Conservation (phyloP, 2,888 invertebrate genomes). For the Caenorhabditis auriculariae region DNA sequence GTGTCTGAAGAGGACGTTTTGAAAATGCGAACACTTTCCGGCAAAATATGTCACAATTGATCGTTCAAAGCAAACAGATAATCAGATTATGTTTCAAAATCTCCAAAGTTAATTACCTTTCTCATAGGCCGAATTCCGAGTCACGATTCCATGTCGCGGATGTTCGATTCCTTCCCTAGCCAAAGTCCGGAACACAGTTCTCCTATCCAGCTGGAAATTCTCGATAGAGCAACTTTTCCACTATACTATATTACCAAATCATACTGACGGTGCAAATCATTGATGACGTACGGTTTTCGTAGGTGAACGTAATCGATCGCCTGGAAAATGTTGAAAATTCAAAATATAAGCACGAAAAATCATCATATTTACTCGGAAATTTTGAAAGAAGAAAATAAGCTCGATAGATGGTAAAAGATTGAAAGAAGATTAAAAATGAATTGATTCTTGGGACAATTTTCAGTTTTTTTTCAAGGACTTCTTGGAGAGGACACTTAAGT, state of each 20-base stretch:
- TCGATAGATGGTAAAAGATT: no score
- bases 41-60: neutral
- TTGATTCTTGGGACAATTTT: no score
- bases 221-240: neutral
- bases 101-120: slow-evolving; percentile 36
- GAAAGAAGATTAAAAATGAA: no score
- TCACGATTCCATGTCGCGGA: slow-evolving; percentile 93
- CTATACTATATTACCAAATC: slow-evolving; percentile 75
- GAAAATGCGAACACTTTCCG: no score
- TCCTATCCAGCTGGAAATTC: slow-evolving; percentile 67
- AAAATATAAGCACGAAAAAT: neutral
- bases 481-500: no score
- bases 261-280: slow-evolving; percentile 97
- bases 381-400: no score
- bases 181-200: slow-evolving; percentile 91
- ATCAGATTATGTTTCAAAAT: neutral
- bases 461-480: no score
- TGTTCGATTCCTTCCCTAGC: slow-evolving; percentile 93
- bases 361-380: no score
- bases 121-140: slow-evolving; percentile 73
- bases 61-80: neutral
- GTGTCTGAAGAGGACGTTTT: slow-evolving; percentile 23
- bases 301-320: slow-evolving; percentile 92
- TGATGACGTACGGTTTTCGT: slow-evolving; percentile 91
- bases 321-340: slow-evolving; percentile 36